Base-by-base conservation (phyloP, 2,888 invertebrate species). In the Diloba caeruleocephala region DNA sequence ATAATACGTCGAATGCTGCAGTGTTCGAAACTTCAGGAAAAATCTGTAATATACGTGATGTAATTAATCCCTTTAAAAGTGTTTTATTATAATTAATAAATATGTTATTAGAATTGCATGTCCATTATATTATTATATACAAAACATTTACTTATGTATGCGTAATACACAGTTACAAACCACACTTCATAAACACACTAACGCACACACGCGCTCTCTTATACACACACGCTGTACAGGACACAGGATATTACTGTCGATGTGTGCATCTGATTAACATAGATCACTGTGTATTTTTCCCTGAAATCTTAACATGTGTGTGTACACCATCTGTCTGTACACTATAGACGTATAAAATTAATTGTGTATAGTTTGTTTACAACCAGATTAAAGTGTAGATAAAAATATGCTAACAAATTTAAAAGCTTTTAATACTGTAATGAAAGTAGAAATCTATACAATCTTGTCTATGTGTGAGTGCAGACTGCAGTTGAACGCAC, bases 401-500 rank as follows among this genome's bases (percentile, higher is more conserved):
- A 57, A 51, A 63, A 68, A 51, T 60, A 71, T 74, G 59, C 52
- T 33, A 74, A 61, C 71, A 68, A 71, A 71, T 71, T 71, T 61
- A 71, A 70, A 73, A 75, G 64, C 73, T 73, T 64, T 69, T 67
- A 60, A 52, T 71, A 67, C 71, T 60, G 54, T 71, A 63, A 74
- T 73, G 76, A 75, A 79, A 74, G 76, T 76, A 70, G 61, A 67
- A 71, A 74, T 73, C 60, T 67, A 72, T 65, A 68, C 53, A 62
- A 56, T 58, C 54, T 43, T 60, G 43, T 57, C 33, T 49, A 8
- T 59, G 67, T 50, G 64, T 79, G 88, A 81, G 87, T 84, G 85
- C 52, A 88, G 88, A 90, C 89, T 90, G 90, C 89, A 89, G 69
- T 79, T 75, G 76, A 78, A 79, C 68, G 63, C 74, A 82, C 81